phyloP scores from a whole-genome alignment of 2,888 invertebrate genomes.

The Nineta flava region DNA sequence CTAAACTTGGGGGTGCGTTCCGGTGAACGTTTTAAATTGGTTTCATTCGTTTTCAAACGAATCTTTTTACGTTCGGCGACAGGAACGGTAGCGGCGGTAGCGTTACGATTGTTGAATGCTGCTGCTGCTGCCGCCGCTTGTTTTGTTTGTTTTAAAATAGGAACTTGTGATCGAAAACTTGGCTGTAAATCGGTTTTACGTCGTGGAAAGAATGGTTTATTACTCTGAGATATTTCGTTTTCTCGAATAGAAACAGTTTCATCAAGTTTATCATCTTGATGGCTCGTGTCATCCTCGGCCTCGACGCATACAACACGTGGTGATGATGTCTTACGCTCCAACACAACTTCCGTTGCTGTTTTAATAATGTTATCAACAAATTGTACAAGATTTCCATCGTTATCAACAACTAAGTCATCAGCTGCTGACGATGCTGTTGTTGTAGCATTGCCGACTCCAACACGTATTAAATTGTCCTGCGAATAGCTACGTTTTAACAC shows the following conservation, averaged over 20 bases:
- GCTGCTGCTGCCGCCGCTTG: neutral
- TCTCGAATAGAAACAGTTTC: constrained; percentile 3
- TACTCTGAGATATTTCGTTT: constrained; percentile 5
- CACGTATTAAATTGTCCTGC: neutral
- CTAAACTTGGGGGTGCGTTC: too few species aligned
- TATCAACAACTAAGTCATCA: neutral
- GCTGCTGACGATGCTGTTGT: neutral
- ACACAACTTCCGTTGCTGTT: neutral
- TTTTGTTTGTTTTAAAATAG: neutral
- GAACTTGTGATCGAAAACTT: neutral
- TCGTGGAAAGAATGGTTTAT: neutral
- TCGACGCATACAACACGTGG: too few species aligned
- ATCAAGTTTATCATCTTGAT: neutral
- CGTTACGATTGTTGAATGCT: too few species aligned
- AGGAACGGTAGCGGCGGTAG: too few species aligned
- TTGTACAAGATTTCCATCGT: neutral
- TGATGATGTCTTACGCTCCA: neutral
- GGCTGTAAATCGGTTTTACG: neutral
- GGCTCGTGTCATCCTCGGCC: neutral
- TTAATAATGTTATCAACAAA: neutral
- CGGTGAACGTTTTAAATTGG: too few species aligned
- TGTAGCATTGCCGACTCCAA: neutral
- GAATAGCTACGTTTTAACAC: neutral
- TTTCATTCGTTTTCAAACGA: too few species aligned
- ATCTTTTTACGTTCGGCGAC: too few species aligned